phyloP scores from a whole-genome alignment of 2,113 vertebrate genomes.

The Ammospiza caudacuta region DNA sequence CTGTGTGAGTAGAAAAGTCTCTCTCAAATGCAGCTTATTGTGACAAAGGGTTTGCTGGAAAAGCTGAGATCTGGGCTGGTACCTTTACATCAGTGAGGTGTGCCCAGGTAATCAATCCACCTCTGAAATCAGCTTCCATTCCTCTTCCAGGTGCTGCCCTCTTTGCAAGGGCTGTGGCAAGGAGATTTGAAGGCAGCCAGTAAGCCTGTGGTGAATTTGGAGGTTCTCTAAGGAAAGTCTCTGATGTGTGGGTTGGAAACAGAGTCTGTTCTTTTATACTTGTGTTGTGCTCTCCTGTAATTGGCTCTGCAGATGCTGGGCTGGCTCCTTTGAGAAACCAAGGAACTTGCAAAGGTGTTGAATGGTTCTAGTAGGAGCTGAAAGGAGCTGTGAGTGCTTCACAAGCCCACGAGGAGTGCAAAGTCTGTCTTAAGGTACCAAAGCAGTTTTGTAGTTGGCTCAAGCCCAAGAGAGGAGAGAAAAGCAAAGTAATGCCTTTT shows the following conservation, averaged over 20 bases:
- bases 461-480: background rate
- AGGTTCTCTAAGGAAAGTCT: background rate
- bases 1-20: background rate
- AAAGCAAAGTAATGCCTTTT: background rate
- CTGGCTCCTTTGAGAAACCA: background rate
- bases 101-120: background rate
- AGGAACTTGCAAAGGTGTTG: constrained; percentile 10
- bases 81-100: background rate
- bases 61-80: background rate
- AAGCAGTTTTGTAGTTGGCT: background rate
- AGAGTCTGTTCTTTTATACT: background rate
- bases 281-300: background rate
- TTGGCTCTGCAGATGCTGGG: background rate
- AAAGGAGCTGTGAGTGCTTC: constrained; percentile 23
- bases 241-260: background rate
- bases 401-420: background rate
- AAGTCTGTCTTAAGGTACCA: background rate
- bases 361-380: constrained; percentile 4
- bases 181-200: background rate
- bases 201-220: background rate
- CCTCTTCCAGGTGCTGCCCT: background rate
- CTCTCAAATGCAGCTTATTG: background rate
- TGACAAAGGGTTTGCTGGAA: background rate
- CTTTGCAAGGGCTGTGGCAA: background rate
- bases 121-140: background rate